Evolutionary conservation across 2,113 vertebrate genomes (phyloP), one percentile per base, ranked within the genome.

Genomic region (Tragelaphus strepsiceros): DNA sequence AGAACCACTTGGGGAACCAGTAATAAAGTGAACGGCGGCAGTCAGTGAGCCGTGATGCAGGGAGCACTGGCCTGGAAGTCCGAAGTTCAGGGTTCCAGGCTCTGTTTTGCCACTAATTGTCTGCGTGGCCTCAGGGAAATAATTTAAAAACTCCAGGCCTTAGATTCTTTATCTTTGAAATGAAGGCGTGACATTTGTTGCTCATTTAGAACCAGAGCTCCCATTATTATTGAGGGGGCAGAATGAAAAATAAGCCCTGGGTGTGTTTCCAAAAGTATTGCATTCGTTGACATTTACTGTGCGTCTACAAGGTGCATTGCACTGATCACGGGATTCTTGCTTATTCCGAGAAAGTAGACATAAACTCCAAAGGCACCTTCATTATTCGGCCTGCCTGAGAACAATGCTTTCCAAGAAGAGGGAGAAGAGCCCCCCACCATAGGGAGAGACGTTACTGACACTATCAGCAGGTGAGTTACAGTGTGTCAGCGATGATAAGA

Each of bases 391-490:
- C 81, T 30, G 3, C 46, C 35, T 9, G 67, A 85, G 78, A 97
- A 91, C 78, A 95, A 88, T 74, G 88, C 80, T 78, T 56, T 85
- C 90, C 43, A 59, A 91, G 71, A 78, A 71, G 78, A 5, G 30
- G 81, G 67, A 54, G 53, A 53, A 78, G 71, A 39, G 35, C n/a
- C 62, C 80, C 71, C 74, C n/a, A 9, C 22, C 5, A 12, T 6
- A 43, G 71, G 56, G 32, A 88, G 88, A 51, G 12, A 11, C 49
- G 53, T 62, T 74, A 2, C 62, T 59, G 54, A 77, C 62, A 2
- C 19, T 39, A 85, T 87, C 94, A 81, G 97, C 94, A 96, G 89
- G 96, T 97, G 91, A 94, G 91, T 83, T 43, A 32, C 91, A n/a
- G 67, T 49, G 85, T 97, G 98, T 71, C 62, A 26, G 67, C 0